Percentiles rank a stretch among this genome's conserved stretches.
These are phyloP conservation scores for Nibea coibor DNA, from an alignment of 2,113 vertebrate species.

Conservation along the genomic window DNA sequence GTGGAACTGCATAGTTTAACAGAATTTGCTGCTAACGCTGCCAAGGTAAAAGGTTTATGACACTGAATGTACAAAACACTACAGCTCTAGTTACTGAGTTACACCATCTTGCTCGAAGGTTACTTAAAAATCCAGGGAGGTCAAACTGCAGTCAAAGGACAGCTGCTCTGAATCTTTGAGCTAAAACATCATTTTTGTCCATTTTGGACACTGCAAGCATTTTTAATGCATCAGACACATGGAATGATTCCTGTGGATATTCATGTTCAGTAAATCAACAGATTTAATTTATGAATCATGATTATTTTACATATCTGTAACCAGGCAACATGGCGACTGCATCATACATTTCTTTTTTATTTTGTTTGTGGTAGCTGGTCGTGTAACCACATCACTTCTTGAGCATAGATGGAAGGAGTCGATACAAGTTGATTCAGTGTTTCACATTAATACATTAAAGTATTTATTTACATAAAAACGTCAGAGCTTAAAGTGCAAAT, in stretches of 20 bases:
- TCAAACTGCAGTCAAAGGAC: not conserved
- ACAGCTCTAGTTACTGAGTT: not conserved
- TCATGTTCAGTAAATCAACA: too few relatives aligned
- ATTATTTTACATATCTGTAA: not conserved
- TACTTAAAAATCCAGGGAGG: slow-evolving; percentile 6
- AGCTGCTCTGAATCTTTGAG: slow-evolving; percentile 23
- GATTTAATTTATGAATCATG: not conserved
- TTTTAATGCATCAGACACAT: not conserved
- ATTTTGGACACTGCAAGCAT: not conserved
- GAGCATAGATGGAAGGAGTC: too few relatives aligned
- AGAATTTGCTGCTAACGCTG: slow-evolving; percentile 1
- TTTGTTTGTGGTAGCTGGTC: too few relatives aligned
- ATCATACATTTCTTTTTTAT: too few relatives aligned
- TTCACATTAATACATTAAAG: too few relatives aligned
- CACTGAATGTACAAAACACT: not conserved
- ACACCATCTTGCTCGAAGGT: not conserved
- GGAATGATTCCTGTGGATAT: too few relatives aligned
- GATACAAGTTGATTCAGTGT: too few relatives aligned
- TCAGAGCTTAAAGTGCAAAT: slow-evolving; percentile 5
- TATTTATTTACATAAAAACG: not conserved
- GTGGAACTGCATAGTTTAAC: slow-evolving; percentile 21
- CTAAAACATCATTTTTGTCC: not conserved
- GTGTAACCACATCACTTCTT: too few relatives aligned
- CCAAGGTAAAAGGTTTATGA: not conserved
- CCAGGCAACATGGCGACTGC: too few relatives aligned